phyloP scores from a whole-genome alignment of 2,797 vertebrate genomes.

The Syngnathus rostellatus region DNA sequence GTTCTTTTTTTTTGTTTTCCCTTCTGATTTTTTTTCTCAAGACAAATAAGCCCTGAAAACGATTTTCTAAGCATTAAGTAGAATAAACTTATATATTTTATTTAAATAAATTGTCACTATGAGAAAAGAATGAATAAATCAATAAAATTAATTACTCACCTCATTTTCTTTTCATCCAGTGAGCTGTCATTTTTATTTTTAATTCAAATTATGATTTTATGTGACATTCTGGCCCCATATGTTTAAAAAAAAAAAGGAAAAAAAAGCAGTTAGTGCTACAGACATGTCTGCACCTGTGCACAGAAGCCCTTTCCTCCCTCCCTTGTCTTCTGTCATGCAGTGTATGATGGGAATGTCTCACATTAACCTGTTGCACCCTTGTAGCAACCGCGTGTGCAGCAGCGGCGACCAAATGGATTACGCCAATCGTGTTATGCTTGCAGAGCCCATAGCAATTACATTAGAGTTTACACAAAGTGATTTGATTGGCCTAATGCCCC shows the following conservation, averaged over 20 bases:
- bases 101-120: background rate
- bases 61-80: too few species aligned
- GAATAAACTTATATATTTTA: background rate
- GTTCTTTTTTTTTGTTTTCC: too few species aligned
- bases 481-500: slow-evolving; percentile 41
- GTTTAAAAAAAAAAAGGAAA: background rate
- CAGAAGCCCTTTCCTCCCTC: background rate
- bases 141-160: background rate
- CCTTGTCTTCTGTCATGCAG: slow-evolving; percentile 4
- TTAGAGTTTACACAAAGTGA: slow-evolving; percentile 38
- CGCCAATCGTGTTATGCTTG: slow-evolving; percentile 47
- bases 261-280: background rate
- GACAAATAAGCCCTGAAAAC: too few species aligned
- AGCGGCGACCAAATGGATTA: slow-evolving; percentile 44
- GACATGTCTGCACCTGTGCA: background rate
- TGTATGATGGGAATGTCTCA: slow-evolving; percentile 22
- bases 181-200: background rate
- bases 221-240: background rate
- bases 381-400: slow-evolving; percentile 18
- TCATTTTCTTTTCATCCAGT: background rate
- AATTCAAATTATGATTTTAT: background rate
- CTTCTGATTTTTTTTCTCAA: too few species aligned
- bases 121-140: background rate
- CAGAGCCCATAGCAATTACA: slow-evolving; percentile 46
- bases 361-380: slow-evolving; percentile 26